These are phyloP conservation scores for Perodicticus potto DNA, from an alignment of 2,797 vertebrate genomes.

Conservation along the genomic window DNA sequence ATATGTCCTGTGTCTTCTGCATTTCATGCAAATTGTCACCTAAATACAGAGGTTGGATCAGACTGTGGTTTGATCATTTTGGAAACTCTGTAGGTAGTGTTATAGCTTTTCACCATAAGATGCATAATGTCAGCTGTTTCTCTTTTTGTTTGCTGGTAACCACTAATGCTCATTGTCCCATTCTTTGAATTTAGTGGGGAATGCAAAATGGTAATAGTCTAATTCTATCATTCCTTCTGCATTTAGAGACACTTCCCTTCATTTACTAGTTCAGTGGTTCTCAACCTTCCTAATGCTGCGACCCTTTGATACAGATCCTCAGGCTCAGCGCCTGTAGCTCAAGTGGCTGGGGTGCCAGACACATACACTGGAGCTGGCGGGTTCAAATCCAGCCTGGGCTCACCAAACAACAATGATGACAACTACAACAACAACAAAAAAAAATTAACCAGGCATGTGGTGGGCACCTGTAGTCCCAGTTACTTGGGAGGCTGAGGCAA, in stretches of 20 bases:
- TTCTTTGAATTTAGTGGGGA: not conserved
- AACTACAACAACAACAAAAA: too few species aligned
- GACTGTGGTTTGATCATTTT: not conserved
- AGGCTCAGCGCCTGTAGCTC: too few species aligned
- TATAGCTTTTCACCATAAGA: not conserved
- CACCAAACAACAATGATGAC: too few species aligned
- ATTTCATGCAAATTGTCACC: not conserved
- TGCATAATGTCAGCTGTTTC: not conserved
- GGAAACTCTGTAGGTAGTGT: not conserved
- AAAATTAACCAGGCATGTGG: too few species aligned
- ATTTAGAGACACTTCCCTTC: not conserved
- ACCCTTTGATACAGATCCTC: too few species aligned
- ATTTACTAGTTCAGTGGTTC: not conserved
- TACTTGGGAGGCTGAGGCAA: too few species aligned
- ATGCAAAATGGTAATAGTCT: not conserved
- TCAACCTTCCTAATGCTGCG: too few species aligned
- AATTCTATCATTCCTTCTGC: not conserved
- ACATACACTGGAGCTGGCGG: too few species aligned
- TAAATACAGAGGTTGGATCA: not conserved
- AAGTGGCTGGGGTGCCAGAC: too few species aligned
- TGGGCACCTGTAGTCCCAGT: too few species aligned
- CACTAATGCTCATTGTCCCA: too few species aligned
- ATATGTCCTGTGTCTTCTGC: fast-evolving
- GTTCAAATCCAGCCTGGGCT: too few species aligned
- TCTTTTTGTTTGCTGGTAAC: not conserved